Evolutionary conservation across 2,113 vertebrate species (phyloP).

Genomic region (Elanoides forficatus): DNA sequence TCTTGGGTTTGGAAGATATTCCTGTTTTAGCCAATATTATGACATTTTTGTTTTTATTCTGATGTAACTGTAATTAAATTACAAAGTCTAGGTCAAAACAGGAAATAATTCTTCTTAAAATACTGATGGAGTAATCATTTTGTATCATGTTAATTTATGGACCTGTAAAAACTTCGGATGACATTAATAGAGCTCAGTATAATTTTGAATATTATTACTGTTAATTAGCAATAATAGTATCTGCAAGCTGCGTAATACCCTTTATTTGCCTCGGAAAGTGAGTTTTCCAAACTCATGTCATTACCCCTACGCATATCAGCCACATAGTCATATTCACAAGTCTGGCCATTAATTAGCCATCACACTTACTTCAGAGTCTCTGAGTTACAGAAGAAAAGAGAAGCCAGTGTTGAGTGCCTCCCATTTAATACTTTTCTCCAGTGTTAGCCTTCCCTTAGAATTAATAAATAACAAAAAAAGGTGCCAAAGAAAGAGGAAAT

Average conservation of each 20-base stretch:
- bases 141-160: not conserved
- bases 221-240: not conserved
- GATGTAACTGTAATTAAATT: slow-evolving; percentile 14
- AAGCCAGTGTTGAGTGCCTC: not conserved
- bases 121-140: not conserved
- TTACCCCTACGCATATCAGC: not conserved
- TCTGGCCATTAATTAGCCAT: not conserved
- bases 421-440: not conserved
- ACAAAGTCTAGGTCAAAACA: not conserved
- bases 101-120: not conserved
- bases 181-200: not conserved
- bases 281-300: not conserved
- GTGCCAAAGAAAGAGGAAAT: not conserved
- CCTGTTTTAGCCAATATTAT: not conserved
- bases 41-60: slow-evolving; percentile 27
- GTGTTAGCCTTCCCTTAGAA: not conserved
- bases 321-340: not conserved
- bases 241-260: not conserved
- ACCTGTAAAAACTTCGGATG: not conserved
- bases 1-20: not conserved
- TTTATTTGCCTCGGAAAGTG: not conserved
- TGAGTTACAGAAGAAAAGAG: not conserved
- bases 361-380: not conserved
- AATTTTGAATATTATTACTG: not conserved
- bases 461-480: not conserved